Conservation (phyloP, 2,113 vertebrate genomes). For the Talpa occidentalis region DNA sequence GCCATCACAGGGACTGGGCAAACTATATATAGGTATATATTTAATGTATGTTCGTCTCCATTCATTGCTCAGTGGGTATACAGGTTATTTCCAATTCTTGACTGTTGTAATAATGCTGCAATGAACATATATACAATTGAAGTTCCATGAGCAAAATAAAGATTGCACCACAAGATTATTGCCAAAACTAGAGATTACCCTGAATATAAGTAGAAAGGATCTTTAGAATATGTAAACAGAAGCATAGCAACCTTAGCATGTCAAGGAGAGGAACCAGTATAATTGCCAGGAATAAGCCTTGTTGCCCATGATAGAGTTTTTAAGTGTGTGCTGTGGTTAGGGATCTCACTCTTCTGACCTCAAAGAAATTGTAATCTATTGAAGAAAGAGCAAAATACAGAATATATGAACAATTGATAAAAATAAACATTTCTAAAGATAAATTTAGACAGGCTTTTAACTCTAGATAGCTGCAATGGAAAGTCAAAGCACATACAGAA, state of each 20-base stretch:
- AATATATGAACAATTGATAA: background rate
- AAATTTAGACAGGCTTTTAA: background rate
- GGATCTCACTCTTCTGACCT: background rate
- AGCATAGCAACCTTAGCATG: background rate
- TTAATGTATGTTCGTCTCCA: too few relatives aligned
- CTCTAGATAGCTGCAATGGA: background rate
- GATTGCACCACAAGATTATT: accelerated
- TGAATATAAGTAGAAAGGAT: background rate
- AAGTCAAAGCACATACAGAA: background rate
- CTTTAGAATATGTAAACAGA: background rate
- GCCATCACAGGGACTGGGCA: too few relatives aligned
- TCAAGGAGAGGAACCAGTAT: background rate
- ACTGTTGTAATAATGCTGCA: background rate
- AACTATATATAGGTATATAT: too few relatives aligned
- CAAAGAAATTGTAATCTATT: background rate
- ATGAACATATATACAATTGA: background rate
- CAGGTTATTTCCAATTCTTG: background rate
- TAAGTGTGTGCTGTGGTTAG: background rate
- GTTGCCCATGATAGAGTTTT: background rate
- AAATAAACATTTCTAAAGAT: background rate
- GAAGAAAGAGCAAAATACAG: background rate
- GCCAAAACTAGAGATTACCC: background rate
- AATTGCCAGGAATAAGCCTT: background rate
- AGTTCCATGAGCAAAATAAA: background rate
- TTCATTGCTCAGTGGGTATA: too few relatives aligned